Evolutionary conservation across 1,140 invertebrate species (phyloP).

Genomic region (Cheumatopsyche charites): DNA sequence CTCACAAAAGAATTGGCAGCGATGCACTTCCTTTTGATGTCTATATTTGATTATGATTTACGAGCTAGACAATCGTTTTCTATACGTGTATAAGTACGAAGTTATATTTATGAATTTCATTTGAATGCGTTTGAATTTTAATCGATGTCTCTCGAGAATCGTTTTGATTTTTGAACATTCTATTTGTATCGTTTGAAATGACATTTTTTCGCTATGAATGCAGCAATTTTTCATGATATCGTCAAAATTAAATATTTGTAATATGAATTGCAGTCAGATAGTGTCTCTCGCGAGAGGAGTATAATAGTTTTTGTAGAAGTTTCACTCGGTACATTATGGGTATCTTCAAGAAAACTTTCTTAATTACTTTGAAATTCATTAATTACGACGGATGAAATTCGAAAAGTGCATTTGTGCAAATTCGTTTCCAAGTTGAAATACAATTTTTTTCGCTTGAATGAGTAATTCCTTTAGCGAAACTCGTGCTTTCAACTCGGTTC

Average conservation of each 20-base stretch:
- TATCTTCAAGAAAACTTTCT: slow-evolving; percentile 12
- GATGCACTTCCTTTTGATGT: slow-evolving; percentile 31
- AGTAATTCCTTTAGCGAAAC: too few relatives aligned
- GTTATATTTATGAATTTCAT: too few relatives aligned
- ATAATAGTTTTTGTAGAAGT: slow-evolving; percentile 2
- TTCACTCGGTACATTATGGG: background rate
- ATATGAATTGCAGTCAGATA: background rate
- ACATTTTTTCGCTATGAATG: too few relatives aligned
- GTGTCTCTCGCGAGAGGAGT: background rate
- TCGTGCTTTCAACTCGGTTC: too few relatives aligned
- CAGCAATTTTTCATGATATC: too few relatives aligned
- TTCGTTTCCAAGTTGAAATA: background rate
- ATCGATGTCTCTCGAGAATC: too few relatives aligned
- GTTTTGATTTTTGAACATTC: background rate
- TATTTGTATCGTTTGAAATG: background rate
- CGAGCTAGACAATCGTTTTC: slow-evolving; percentile 1
- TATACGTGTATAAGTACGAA: too few relatives aligned
- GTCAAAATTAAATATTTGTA: too few relatives aligned
- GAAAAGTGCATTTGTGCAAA: slow-evolving; percentile 8
- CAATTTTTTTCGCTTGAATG: too few relatives aligned
- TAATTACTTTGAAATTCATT: slow-evolving; percentile 16
- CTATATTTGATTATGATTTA: slow-evolving; percentile 41
- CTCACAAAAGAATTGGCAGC: slow-evolving; percentile 37
- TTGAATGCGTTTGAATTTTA: too few relatives aligned
- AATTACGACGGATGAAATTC: slow-evolving; percentile 16